Conservation (phyloP, 2,113 vertebrate genomes). For the Microcebus jonahi region DNA sequence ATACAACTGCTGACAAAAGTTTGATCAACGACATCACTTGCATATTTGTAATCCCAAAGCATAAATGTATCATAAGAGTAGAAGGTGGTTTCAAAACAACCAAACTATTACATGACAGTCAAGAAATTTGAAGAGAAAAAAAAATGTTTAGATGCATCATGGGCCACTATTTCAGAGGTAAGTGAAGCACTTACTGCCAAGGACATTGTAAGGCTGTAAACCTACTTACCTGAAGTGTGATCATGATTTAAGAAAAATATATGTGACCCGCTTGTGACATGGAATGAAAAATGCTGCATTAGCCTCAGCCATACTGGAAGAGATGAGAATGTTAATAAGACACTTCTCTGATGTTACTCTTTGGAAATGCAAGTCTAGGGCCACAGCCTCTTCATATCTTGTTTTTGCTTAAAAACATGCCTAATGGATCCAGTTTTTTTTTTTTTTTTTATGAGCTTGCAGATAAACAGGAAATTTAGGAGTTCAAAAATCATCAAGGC, state of each 20-base stretch:
- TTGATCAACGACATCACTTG: slow-evolving; percentile 27
- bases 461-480: neutral
- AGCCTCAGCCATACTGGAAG: neutral
- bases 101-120: neutral
- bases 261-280: neutral
- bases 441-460: neutral
- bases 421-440: neutral
- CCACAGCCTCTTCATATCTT: neutral
- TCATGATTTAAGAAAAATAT: neutral
- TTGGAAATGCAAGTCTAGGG: neutral
- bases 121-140: slow-evolving; percentile 36
- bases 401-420: neutral
- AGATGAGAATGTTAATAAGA: neutral
- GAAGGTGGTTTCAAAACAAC: slow-evolving; percentile 18
- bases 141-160: neutral
- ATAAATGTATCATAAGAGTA: slow-evolving; percentile 38
- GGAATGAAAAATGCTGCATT: slow-evolving; percentile 1
- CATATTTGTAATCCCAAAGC: neutral
- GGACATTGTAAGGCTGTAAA: neutral
- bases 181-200: slow-evolving; percentile 42
- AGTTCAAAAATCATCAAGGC: slow-evolving; percentile 14
- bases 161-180: neutral
- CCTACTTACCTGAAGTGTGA: slow-evolving; percentile 24
- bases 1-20: neutral
- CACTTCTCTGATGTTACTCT: neutral